Evolutionary conservation across 2,888 invertebrate genomes (phyloP).

Genomic region (Lasioglossum leucozonium): DNA sequence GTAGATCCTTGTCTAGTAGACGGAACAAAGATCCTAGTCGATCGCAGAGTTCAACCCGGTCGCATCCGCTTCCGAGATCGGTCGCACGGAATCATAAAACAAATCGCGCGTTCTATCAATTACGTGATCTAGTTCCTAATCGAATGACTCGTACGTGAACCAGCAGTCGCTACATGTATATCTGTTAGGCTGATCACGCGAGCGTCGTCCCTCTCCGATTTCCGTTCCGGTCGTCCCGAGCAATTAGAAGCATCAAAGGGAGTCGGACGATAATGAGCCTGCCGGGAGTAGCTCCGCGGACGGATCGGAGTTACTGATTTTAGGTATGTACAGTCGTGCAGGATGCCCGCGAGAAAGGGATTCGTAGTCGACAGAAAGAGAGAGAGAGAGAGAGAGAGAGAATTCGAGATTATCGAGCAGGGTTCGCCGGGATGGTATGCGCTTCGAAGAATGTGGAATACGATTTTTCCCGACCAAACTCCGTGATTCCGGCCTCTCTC

Average conservation of each 20-base stretch:
- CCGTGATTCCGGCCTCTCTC: slow-evolving; percentile 48
- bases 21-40: neutral
- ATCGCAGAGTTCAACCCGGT: neutral
- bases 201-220: slow-evolving; percentile 26
- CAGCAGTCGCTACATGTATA: slow-evolving; percentile 18
- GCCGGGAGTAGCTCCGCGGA: slow-evolving; percentile 37
- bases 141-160: slow-evolving; percentile 22
- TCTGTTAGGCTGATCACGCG: slow-evolving; percentile 50
- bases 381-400: neutral
- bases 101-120: slow-evolving; percentile 38
- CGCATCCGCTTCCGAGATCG: neutral
- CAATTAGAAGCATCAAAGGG: slow-evolving; percentile 65
- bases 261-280: slow-evolving; percentile 63
- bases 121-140: slow-evolving; percentile 37
- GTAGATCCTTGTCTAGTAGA: too few species aligned
- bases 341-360: slow-evolving; percentile 13
- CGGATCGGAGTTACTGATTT: slow-evolving; percentile 70
- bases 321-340: slow-evolving; percentile 45
- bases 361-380: slow-evolving; percentile 18
- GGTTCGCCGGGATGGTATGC: slow-evolving; percentile 43
- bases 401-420: slow-evolving; percentile 54
- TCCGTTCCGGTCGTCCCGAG: slow-evolving; percentile 44
- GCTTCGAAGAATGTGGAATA: slow-evolving; percentile 57
- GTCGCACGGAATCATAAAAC: slow-evolving; percentile 23
- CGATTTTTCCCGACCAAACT: slow-evolving; percentile 41